Conservation (phyloP, 1,140 invertebrate genomes). For the Probaryconus sp. region DNA sequence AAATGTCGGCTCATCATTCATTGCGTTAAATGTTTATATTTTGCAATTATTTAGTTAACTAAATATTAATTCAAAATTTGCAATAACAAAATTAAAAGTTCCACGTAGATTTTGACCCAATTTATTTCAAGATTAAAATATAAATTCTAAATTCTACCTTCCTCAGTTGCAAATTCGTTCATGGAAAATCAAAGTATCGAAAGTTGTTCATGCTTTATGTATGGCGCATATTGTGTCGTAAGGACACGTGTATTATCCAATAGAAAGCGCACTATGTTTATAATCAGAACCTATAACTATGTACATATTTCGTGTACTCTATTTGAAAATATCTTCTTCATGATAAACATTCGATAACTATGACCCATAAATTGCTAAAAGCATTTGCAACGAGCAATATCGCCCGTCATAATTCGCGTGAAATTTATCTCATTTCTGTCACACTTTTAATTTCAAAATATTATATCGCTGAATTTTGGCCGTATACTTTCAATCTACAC, state of each 20-base stretch:
- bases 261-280: conserved; percentile 64
- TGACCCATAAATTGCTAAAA: not conserved
- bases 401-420: no score
- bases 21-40: no score
- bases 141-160: conserved; percentile 25
- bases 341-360: conserved; percentile 2
- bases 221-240: conserved; percentile 45
- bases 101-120: conserved; percentile 1
- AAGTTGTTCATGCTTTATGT: conserved; percentile 70
- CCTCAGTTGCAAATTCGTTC: conserved; percentile 13
- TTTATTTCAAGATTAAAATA: conserved; percentile 34
- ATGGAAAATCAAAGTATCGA: conserved; percentile 64
- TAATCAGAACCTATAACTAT: conserved; percentile 35
- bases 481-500: no score
- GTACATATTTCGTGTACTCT: conserved; percentile 13
- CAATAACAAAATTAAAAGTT: conserved; percentile 18
- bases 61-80: no score
- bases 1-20: no score
- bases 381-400: no score
- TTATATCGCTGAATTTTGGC: no score
- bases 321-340: not conserved
- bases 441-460: no score
- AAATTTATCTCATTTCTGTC: no score
- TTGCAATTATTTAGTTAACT: no score
- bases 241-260: conserved; percentile 65